Conservation (phyloP, 2,888 invertebrate genomes). For the Myathropa florea region DNA sequence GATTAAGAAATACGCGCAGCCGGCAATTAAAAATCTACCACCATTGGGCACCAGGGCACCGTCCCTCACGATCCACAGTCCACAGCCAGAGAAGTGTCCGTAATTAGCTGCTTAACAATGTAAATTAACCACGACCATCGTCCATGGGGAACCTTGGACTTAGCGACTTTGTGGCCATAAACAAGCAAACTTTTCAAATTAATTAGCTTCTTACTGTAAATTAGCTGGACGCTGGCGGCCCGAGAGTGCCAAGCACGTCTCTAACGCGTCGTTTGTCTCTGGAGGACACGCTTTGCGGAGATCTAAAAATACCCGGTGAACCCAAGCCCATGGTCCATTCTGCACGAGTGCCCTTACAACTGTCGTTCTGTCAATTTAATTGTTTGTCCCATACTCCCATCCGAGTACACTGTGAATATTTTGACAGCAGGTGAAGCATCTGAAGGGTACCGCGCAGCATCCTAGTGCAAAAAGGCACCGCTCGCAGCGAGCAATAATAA, state of each 20-base stretch:
- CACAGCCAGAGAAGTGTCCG: conserved; percentile 16
- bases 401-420: conserved; percentile 63
- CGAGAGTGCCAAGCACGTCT: background rate
- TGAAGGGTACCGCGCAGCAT: conserved; percentile 61
- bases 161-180: conserved; percentile 34
- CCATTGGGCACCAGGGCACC: conserved; percentile 1
- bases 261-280: background rate
- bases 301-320: conserved; percentile 12
- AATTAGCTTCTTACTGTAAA: conserved; percentile 60
- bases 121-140: conserved; percentile 49
- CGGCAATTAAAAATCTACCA: conserved; percentile 49
- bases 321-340: background rate
- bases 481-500: conserved; percentile 35
- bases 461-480: conserved; percentile 34
- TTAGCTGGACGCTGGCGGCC: conserved; percentile 2
- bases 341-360: conserved; percentile 5
- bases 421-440: conserved; percentile 70
- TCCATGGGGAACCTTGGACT: background rate
- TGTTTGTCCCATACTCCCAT: conserved; percentile 52
- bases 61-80: background rate
- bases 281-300: background rate
- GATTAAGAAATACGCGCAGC: conserved; percentile 62
- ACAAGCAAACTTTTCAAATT: conserved; percentile 41
- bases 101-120: conserved; percentile 68
- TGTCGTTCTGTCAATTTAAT: conserved; percentile 67